Evolutionary conservation across 2,888 invertebrate species (phyloP), one percentile per base, ranked within the genome.

Genomic region (Sminthurides aquaticus): DNA sequence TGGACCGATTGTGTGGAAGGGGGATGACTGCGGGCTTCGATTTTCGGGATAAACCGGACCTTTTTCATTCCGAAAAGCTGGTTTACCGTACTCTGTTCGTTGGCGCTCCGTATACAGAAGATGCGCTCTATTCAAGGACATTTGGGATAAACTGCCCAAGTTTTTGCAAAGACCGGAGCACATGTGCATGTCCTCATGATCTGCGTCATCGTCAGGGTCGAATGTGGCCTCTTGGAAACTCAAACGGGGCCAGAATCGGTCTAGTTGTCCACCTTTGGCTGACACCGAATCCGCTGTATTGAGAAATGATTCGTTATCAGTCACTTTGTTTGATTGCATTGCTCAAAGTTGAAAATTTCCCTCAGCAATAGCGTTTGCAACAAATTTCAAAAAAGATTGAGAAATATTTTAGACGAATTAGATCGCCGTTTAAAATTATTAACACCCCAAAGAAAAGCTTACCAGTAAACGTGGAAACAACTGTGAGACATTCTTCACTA

Each of bases 401-500:
- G n/a, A n/a, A n/a, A n/a, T n/a, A n/a, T n/a, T n/a, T n/a, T n/a
- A n/a, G n/a, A n/a, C n/a, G n/a, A n/a, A n/a, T n/a, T n/a, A n/a
- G n/a, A n/a, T n/a, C n/a, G n/a, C n/a, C n/a, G n/a, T n/a, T n/a
- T n/a, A n/a, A n/a, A n/a, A n/a, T n/a, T n/a, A n/a, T n/a, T n/a
- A n/a, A n/a, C n/a, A n/a, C n/a, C n/a, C n/a, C n/a, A n/a, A n/a
- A n/a, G n/a, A n/a, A n/a, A n/a, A n/a, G n/a, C n/a, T 52, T 22
- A 81, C 90, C 90, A 18, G 90, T 88, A 76, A 93, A 93, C 55
- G 92, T 92, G 34, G 93, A 92, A 8, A 92, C 90, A 24, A 91
- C 87, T 3, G 92, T 92, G 71, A 94, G 82, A 79, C 92, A 92
- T 81, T 93, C 92, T 80, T 92, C 90, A 76, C 93, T 93, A 52